Conservation (phyloP, 2,113 vertebrate species). For the Anas platyrhynchos region DNA sequence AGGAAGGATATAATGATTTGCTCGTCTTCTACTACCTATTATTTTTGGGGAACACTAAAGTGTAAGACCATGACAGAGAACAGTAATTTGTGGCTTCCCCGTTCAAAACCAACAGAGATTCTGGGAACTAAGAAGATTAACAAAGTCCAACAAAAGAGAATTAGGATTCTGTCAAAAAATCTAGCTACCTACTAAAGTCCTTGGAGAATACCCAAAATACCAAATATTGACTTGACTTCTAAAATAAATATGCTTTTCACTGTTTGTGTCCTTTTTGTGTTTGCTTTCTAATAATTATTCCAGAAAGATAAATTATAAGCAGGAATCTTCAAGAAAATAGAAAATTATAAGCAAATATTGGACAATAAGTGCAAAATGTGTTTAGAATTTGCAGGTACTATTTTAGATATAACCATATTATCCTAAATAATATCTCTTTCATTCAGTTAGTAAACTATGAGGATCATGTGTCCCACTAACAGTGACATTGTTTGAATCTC, state of each 20-base stretch:
- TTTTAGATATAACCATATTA: not conserved
- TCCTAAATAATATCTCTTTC: not conserved
- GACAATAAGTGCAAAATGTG: not conserved
- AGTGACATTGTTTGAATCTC: not conserved
- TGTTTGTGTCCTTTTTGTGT: not conserved
- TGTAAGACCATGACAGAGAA: not conserved
- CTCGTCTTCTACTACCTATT: not conserved
- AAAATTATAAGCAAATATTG: not conserved
- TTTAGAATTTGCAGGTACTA: not conserved
- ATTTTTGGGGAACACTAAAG: not conserved
- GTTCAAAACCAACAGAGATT: not conserved
- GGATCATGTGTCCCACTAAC: not conserved
- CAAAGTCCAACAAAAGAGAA: not conserved
- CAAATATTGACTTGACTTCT: not conserved
- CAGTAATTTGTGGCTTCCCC: not conserved
- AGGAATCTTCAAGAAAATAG: not conserved
- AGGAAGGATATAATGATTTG: not conserved
- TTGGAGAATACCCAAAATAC: not conserved
- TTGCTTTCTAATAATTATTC: constrained; percentile 26
- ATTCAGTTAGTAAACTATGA: not conserved
- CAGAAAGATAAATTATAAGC: not conserved
- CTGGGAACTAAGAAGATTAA: not conserved
- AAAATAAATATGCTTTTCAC: not conserved
- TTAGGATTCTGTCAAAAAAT: not conserved
- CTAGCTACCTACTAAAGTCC: not conserved